Evolutionary conservation across 1,140 invertebrate genomes (phyloP), one percentile per base, ranked within the genome.

Genomic region (Eupristina koningsbergeri): DNA sequence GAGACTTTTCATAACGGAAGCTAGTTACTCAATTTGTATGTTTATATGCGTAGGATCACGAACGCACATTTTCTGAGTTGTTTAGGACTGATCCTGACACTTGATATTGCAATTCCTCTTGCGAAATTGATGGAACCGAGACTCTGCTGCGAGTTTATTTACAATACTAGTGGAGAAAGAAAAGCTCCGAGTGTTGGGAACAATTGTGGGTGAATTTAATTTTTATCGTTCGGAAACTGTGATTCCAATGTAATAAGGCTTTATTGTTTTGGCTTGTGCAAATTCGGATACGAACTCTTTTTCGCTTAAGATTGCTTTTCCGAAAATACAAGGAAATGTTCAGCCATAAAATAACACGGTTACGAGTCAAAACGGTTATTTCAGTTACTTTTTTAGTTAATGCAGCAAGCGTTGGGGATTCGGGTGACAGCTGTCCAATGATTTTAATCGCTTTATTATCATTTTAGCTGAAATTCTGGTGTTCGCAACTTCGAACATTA

Each of bases 1-100:
- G 15, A 17, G 15, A 15, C 47, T 11, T 69, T 74, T 75, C 36
- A 82, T 26, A 47, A 69, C 81, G 81, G 81, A 82, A 83, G 81
- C 76, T 83, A 84, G 81, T 85, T 84, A 80, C 84, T 61, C 81
- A 85, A 85, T 85, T 85, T 84, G 85, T 84, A 83, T 84, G 83
- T 47, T 77, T 81, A 82, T 47, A 80, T 80, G 67, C 61, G 41
- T 64, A 58, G 41, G 63, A 36, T 39, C 80, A 58, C n/a, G 81
- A 64, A 50, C 47, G 71, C 36, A 36, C 29, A 61, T 7, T 15
- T 3, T 34, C 31, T 3, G 2, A 45, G 3, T 7, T n/a, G 29
- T 75, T 53, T 47, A 19, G 15, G 29, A 19, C 9, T 29, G 61
- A 64, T 64, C 31, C 61, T 31, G 11, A 9, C 1, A 1, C 1